Percentiles rank a stretch among this genome's conserved stretches.
These are phyloP conservation scores for human (Homo sapiens) DNA, from an alignment of 2,113 vertebrate genomes.

Conservation along the genomic window DNA sequence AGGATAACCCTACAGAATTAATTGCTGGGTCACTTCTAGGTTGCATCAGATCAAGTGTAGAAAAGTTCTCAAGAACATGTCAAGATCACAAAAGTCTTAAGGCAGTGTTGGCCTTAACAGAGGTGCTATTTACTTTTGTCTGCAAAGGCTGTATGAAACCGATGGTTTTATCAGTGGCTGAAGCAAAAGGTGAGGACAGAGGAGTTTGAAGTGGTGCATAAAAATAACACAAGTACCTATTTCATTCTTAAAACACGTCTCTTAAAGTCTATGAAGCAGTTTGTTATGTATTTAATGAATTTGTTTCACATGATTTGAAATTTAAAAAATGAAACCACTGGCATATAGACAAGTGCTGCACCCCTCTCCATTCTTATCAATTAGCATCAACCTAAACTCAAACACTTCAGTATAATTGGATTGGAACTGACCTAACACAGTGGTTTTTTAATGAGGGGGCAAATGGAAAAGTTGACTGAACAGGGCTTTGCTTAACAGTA, in stretches of 20 bases:
- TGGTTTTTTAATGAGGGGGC: neutral
- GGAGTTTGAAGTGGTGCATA: neutral
- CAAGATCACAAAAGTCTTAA: neutral
- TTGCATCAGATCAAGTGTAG: neutral
- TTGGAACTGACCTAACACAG: neutral
- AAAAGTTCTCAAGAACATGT: neutral
- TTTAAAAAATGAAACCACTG: neutral
- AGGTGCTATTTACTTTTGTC: neutral
- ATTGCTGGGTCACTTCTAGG: neutral
- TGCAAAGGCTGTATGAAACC: neutral
- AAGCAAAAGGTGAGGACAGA: neutral
- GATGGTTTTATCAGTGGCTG: neutral
- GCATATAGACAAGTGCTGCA: neutral
- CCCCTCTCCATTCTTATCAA: neutral
- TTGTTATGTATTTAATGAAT: neutral
- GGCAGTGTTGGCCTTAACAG: neutral
- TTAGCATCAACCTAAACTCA: neutral
- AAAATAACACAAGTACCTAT: neutral
- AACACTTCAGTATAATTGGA: neutral
- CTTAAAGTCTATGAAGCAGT: neutral
- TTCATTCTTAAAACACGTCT: neutral
- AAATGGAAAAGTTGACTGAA: neutral
- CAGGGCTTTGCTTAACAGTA: neutral
- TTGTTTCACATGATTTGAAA: neutral
- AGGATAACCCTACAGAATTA: neutral